Evolutionary conservation across 2,797 vertebrate genomes (phyloP).

Genomic region (Prionace glauca): DNA sequence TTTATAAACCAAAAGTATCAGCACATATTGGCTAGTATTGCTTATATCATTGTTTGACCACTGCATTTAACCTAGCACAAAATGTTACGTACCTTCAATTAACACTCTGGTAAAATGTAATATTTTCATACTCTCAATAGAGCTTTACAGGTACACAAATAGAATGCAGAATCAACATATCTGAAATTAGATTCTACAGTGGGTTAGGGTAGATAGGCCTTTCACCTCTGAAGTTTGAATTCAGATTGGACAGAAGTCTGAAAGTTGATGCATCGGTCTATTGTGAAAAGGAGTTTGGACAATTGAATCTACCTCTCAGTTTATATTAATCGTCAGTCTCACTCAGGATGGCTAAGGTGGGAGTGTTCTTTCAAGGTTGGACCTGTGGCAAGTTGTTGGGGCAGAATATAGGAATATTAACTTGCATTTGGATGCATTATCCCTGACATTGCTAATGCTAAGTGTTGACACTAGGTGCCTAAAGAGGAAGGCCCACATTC

Average conservation of each 20-base stretch:
- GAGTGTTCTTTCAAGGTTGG: not conserved
- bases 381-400: not conserved
- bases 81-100: not conserved
- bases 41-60: not conserved
- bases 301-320: not conserved
- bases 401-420: not conserved
- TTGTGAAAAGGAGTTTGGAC: not conserved
- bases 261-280: not conserved
- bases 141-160: not conserved
- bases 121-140: not conserved
- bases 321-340: too few relatives aligned
- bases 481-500: not conserved
- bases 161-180: not conserved
- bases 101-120: not conserved
- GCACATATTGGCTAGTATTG: not conserved
- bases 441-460: not conserved
- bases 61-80: not conserved
- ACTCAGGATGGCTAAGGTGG: too few relatives aligned
- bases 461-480: not conserved
- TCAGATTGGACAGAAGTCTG: not conserved
- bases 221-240: not conserved
- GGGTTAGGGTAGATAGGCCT: not conserved
- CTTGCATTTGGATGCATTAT: not conserved
- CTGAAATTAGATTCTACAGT: not conserved
- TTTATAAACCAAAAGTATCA: slow-evolving; percentile 2